Base-by-base conservation (phyloP, 2,113 vertebrate genomes). In the Coregonus clupeaformis region DNA sequence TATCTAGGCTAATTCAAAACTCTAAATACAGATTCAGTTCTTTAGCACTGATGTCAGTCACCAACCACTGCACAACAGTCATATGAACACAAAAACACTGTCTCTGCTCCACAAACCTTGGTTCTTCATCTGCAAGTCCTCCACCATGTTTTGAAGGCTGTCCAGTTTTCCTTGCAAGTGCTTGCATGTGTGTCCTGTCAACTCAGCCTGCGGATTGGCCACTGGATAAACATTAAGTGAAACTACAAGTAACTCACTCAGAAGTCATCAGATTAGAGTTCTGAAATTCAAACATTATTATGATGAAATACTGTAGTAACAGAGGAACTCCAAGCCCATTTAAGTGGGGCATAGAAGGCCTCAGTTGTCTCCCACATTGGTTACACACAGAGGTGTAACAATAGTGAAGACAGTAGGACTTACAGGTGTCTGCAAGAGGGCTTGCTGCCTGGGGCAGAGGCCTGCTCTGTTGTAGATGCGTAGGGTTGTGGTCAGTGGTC, bases 101-200 rank as follows among this genome's bases (percentile, higher is more conserved):
- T 32, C 5, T 55, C 32, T 24, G 63, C 24, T 47, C 63, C 36
- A 27, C 59, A n/a, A 84, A 93, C 89, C 91, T 91, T 87, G 84
- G 0, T 80, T 90, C 80, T 91, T 91, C 3, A 85, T 29, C 71
- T 94, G 86, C 66, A 87, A 81, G 0, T 85, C 86, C 82, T 91
- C 87, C 63, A 91, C 73, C 59, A 87, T 72, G 73, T 82, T 91
- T 30, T 93, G 88, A 59, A 92, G 86, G 68, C 73, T 89, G 77
- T 90, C 84, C 81, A 87, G 75, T 74, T 90, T 90, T 73, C 85
- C 91, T 73, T 91, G 88, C 62, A 90, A 83, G 24, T 89, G 90
- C 55, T 76, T 86, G 71, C 80, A 80, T 32, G 71, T 78, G 67
- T 76, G 84, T 68, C 78, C 45, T 65, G 74, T 87, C 59, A 71